Evolutionary conservation across 2,797 vertebrate species (phyloP).

Genomic region (Knipowitschia caucasica): DNA sequence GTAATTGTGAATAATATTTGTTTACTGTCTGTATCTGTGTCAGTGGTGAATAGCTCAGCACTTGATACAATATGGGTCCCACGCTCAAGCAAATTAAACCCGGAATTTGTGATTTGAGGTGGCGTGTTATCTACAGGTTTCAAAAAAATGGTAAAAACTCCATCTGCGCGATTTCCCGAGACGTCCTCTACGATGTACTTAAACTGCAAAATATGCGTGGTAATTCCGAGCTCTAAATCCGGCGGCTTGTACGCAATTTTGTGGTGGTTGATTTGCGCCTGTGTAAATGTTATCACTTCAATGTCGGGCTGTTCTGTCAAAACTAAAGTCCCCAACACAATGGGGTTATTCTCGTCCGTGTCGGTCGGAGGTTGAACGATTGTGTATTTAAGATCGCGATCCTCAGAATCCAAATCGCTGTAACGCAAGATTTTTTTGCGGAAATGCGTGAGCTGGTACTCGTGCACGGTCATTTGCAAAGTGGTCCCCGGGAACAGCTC

Average conservation of each 20-base stretch:
- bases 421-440: constrained; percentile 89
- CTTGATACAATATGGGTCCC: constrained; percentile 80
- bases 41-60: constrained; percentile 83
- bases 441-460: constrained; percentile 88
- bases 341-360: constrained; percentile 86
- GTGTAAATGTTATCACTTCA: constrained; percentile 86
- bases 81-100: constrained; percentile 84
- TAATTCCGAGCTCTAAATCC: constrained; percentile 90
- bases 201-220: constrained; percentile 87
- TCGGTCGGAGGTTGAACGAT: constrained; percentile 84
- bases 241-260: constrained; percentile 92
- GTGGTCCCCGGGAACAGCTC: constrained; percentile 82
- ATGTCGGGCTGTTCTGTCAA: constrained; percentile 84
- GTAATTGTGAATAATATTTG: constrained; percentile 86
- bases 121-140: constrained; percentile 94
- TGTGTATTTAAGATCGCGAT: constrained; percentile 87
- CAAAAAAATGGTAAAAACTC: constrained; percentile 85
- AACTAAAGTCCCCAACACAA: constrained; percentile 81
- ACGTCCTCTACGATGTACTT: constrained; percentile 86
- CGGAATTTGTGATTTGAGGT: constrained; percentile 91
- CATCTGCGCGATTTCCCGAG: constrained; percentile 80
- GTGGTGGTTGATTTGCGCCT: constrained; percentile 96
- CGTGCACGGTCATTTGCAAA: constrained; percentile 88
- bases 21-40: constrained; percentile 83
- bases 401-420: constrained; percentile 91